A percentile compares a stretch with the other conserved stretches of the same genome.
Conservation (phyloP, 2,113 vertebrate genomes). For the Caranx melampygus region DNA sequence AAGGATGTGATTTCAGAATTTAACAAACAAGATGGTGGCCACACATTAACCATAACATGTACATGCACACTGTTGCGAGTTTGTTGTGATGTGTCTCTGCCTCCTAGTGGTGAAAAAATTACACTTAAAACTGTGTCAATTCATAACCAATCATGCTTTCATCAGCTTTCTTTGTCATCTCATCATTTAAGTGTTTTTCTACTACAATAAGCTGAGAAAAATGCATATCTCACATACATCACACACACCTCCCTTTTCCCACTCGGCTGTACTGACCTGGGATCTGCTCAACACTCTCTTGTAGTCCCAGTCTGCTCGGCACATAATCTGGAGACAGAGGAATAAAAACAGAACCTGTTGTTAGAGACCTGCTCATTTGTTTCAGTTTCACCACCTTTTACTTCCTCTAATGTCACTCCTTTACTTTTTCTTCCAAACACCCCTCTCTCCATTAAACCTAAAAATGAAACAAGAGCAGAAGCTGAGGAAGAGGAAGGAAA, state of each 20-base stretch:
- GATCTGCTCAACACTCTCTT: constrained; percentile 65
- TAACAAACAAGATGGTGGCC: not conserved
- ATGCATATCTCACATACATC: constrained; percentile 4
- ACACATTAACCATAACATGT: not conserved
- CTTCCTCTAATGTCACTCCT: constrained; percentile 12
- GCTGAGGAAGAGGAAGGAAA: constrained; percentile 59
- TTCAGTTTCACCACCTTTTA: not conserved
- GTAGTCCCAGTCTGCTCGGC: constrained; percentile 70
- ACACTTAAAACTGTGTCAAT: not conserved
- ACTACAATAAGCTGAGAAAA: not conserved
- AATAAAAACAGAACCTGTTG: constrained; percentile 42
- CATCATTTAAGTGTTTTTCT: not conserved
- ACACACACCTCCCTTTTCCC: constrained; percentile 6
- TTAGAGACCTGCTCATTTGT: constrained; percentile 33
- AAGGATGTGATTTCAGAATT: not conserved
- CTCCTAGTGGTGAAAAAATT: not conserved
- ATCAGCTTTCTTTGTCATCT: not conserved
- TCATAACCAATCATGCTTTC: not conserved
- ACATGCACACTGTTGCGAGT: not conserved
- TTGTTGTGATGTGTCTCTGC: not conserved
- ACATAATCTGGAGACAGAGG: constrained; percentile 62
- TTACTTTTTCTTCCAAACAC: constrained; percentile 38
- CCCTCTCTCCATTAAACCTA: constrained; percentile 57
- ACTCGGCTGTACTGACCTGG: constrained; percentile 62
- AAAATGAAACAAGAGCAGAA: constrained; percentile 71